phyloP scores from a whole-genome alignment of 2,797 vertebrate genomes.

The Peromyscus nudipes region DNA sequence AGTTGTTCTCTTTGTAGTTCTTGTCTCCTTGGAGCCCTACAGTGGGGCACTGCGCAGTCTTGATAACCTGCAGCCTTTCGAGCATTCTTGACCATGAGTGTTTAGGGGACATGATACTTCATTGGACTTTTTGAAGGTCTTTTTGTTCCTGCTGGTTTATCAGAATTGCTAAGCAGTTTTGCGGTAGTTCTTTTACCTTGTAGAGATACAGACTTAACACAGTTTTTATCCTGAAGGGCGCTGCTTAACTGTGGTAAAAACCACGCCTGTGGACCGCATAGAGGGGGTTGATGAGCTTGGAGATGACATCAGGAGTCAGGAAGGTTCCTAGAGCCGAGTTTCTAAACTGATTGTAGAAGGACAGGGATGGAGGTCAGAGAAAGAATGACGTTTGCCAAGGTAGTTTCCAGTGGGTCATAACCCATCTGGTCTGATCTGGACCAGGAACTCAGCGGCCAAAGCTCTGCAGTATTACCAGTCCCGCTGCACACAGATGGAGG shows the following conservation, averaged over 20 bases:
- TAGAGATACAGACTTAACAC: neutral
- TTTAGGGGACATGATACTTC: neutral
- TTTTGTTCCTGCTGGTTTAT: neutral
- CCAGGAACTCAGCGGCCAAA: neutral
- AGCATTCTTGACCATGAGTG: neutral
- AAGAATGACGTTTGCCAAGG: neutral
- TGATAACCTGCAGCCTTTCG: neutral
- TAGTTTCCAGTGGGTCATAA: neutral
- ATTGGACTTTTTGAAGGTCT: neutral
- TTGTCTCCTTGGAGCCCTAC: neutral
- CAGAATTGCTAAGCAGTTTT: neutral
- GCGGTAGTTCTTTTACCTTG: too few relatives aligned
- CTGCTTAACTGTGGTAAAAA: neutral
- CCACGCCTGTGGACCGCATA: fast-evolving
- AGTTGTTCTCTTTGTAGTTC: neutral
- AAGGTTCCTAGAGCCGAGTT: neutral
- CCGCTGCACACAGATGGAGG: neutral
- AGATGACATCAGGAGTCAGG: neutral
- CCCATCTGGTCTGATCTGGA: neutral
- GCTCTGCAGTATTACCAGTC: neutral
- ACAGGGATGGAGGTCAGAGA: neutral
- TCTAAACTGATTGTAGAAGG: neutral
- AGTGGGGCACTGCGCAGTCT: too few relatives aligned
- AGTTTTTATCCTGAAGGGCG: neutral
- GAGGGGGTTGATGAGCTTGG: neutral